Base-by-base conservation (phyloP, 2,113 vertebrate species). In the Sapayoa aenigma region DNA sequence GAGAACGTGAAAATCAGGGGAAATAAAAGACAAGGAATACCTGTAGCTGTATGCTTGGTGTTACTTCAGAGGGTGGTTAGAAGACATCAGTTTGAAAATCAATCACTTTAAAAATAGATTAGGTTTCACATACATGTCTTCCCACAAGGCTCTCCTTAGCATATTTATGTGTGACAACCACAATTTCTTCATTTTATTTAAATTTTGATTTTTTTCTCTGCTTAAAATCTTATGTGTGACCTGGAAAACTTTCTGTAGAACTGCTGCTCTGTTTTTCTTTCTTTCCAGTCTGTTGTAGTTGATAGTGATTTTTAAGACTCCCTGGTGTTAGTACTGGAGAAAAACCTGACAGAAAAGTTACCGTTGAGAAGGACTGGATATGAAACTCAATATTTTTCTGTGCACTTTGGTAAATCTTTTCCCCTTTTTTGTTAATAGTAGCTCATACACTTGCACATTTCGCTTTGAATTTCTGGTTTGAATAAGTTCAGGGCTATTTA, bases 131-230 rank as follows among this genome's bases (percentile, higher is more conserved):
- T 63, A 9, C 20, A 22, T 79, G 33, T 23, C 37, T 66, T 95
- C 37, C n/a, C 35, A 60, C 28, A 47, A 49, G 41, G 28, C 53
- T 20, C 27, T 84, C 30, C 39, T 59, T 59, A 59, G 11, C 27
- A 33, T 71, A 21, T 62, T 83, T 91, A 15, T 85, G 73, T 25
- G 35, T 86, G 23, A 56, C 14, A 84, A 37, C 55, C 1, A 0
- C 50, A 56, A 12, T 78, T 95, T 93, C 82, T 79, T 86, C 59
- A 75, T 92, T 90, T 93, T 72, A 15, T 90, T 94, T 95, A 30
- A 68, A 30, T 87, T 91, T 27, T 82, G 14, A 13, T 56, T 77
- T 81, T 89, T 78, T 71, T 52, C 6, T 83, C 14, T 56, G 27
- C 39, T 71, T 83, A 56, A 91, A 73, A n/a, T 77, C 8, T 77